These are phyloP conservation scores for Homarus gammarus DNA, from an alignment of 2,888 invertebrate genomes.

Conservation along the genomic window DNA sequence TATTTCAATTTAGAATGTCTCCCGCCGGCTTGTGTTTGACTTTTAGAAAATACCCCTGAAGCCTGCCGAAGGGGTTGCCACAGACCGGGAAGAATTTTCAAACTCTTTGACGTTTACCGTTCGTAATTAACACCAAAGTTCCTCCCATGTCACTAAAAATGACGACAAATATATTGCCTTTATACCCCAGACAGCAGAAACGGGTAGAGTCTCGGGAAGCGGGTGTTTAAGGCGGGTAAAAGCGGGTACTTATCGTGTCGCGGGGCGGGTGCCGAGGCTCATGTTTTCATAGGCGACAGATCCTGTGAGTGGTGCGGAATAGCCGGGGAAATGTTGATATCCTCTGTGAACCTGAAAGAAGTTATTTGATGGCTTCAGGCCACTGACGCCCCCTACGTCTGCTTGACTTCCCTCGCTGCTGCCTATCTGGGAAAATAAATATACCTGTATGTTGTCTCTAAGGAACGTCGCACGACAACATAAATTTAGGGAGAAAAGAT, in stretches of 20 bases:
- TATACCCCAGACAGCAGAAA: not conserved
- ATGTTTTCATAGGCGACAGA: slow-evolving; percentile 2
- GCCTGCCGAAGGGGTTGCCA: not conserved
- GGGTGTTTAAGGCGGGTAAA: too few relatives aligned
- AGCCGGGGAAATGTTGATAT: not conserved
- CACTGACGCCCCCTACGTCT: not conserved
- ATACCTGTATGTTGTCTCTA: too few relatives aligned
- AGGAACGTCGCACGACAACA: too few relatives aligned
- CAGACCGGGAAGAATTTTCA: not conserved
- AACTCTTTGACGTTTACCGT: slow-evolving; percentile 8
- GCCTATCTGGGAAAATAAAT: too few relatives aligned
- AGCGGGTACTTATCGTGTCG: not conserved
- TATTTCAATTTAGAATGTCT: slow-evolving; percentile 59
- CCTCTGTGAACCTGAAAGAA: not conserved
- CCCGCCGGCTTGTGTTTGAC: slow-evolving; percentile 49
- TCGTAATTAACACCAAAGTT: too few relatives aligned
- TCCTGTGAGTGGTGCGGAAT: not conserved
- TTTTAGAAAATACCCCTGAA: slow-evolving; percentile 40
- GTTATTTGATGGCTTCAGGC: not conserved
- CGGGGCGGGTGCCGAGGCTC: not conserved
- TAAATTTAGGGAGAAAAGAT: too few relatives aligned
- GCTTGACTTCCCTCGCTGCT: not conserved
- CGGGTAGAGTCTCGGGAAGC: not conserved
- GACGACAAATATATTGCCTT: too few relatives aligned
- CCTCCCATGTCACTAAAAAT: too few relatives aligned